Evolutionary conservation across 2,113 vertebrate species (phyloP), one percentile per base, ranked within the genome.

Genomic region (Crotalus helleri): DNA sequence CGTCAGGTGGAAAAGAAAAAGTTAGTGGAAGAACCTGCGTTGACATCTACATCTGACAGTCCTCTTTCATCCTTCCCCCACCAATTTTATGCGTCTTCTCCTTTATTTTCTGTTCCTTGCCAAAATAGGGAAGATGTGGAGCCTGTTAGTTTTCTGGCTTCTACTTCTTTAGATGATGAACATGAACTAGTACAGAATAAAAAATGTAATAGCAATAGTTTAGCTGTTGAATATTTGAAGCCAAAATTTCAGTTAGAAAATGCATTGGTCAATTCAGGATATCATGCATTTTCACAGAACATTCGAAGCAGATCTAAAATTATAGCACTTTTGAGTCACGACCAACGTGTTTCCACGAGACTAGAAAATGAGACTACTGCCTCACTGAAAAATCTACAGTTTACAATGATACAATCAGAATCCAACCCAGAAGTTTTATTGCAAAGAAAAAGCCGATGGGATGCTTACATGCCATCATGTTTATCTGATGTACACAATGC

Each of bases 281-380:
- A 5, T 59, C 61, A 85, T 49, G 51, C 91, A 29, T 91, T 91
- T 91, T 95, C 96, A 33, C 97, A 96, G 29, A 97, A 94, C 26
- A 90, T 96, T 94, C 97, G 98, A 94, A 98, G 97, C 96, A 98
- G 96, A 61, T 97, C 97, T 87, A 96, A 97, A 93, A 98, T 98
- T 92, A 89, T 98, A 87, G 97, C 98, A 90, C 96, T 98, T 53
- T 24, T 98, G 46, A 97, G 95, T 39, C 46, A 51, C 29, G 93
- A 94, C 12, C 92, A 91, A 93, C 29, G 69, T 3, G 9, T 0
- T 0, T 0, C 94, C 93, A 94, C 93, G 91, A 44, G 7, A 26
- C 29, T 21, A 85, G 89, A 12, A 33, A 24, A 26, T 53, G 74
- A 61, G 90, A 54, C 46, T 87, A 9, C 12, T 51, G 17, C 15